A percentile compares a stretch with the other conserved stretches of the same genome.
phyloP scores from a whole-genome alignment of 2,888 invertebrate species.

The Apodemia hepburni region DNA sequence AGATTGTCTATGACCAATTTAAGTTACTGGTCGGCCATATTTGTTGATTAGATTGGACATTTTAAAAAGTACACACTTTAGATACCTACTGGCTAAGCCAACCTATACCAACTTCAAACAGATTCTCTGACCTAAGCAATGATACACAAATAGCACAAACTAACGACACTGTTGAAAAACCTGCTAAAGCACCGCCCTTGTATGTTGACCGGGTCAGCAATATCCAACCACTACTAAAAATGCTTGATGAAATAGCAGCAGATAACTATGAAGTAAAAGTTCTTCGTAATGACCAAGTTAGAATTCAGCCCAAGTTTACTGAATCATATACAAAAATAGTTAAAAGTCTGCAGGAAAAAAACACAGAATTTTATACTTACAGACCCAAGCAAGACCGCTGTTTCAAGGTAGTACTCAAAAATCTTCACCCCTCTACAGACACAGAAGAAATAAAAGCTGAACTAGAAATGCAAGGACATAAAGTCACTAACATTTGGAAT shows the following conservation, averaged over 20 bases:
- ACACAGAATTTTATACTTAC: constrained; percentile 28
- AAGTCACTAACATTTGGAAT: constrained; percentile 9
- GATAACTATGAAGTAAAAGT: constrained; percentile 3
- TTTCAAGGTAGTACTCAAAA: too few species aligned
- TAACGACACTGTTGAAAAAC: not conserved
- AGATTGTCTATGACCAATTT: too few species aligned
- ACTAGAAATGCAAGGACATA: constrained; percentile 20
- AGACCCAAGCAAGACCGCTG: constrained; percentile 27
- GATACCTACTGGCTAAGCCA: constrained; percentile 6
- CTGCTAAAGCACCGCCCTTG: not conserved
- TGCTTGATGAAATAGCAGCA: constrained; percentile 3
- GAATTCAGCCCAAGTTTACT: constrained; percentile 19
- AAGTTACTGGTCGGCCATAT: too few species aligned
- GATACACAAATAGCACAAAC: not conserved
- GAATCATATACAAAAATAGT: constrained; percentile 22
- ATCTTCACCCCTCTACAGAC: constrained; percentile 27
- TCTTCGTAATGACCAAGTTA: not conserved
- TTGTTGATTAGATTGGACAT: too few species aligned
- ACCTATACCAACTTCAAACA: constrained; percentile 13
- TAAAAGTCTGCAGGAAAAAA: constrained; percentile 21
- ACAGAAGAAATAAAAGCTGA: constrained; percentile 24
- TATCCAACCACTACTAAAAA: constrained; percentile 9
- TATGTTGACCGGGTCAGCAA: not conserved
- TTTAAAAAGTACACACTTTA: too few species aligned
- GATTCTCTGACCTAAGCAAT: not conserved